Conservation (phyloP, 2,888 invertebrate species). For the Papilio demoleus region DNA sequence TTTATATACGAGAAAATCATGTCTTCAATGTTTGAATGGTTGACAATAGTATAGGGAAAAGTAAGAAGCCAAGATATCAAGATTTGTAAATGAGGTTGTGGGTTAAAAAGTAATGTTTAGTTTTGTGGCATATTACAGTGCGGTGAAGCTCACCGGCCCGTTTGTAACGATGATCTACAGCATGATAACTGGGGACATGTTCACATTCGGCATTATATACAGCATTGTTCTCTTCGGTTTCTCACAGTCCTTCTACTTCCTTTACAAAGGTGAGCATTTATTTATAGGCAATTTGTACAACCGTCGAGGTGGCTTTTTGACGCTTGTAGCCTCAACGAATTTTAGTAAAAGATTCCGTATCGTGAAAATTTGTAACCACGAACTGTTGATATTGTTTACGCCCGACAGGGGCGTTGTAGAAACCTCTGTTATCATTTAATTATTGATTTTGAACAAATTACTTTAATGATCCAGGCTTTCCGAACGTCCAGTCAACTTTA, state of each 20-base stretch:
- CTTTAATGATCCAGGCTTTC: slow-evolving; percentile 84
- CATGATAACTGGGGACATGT: slow-evolving; percentile 99
- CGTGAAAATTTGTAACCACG: too few relatives aligned
- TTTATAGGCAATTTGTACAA: neutral
- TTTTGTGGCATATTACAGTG: slow-evolving; percentile 81
- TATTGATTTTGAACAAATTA: neutral
- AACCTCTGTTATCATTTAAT: too few relatives aligned
- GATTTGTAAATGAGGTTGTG: too few relatives aligned
- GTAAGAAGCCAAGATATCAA: too few relatives aligned
- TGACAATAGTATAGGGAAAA: too few relatives aligned
- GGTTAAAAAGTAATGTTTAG: too few relatives aligned
- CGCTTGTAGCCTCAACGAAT: too few relatives aligned
- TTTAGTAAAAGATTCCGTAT: too few relatives aligned
- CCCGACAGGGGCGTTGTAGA: too few relatives aligned
- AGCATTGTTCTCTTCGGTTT: slow-evolving; percentile 97
- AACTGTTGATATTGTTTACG: too few relatives aligned
- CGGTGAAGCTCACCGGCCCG: slow-evolving; percentile 97
- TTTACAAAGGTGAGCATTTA: slow-evolving; percentile 88
- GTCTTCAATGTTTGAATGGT: too few relatives aligned
- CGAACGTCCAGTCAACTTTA: slow-evolving; percentile 90
- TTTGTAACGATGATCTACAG: slow-evolving; percentile 99
- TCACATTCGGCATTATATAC: slow-evolving; percentile 99
- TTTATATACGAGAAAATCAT: too few relatives aligned
- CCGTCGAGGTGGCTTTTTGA: neutral
- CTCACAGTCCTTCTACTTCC: slow-evolving; percentile 97